phyloP scores from a whole-genome alignment of 2,797 vertebrate genomes.

The Acanthurus lineatus region DNA sequence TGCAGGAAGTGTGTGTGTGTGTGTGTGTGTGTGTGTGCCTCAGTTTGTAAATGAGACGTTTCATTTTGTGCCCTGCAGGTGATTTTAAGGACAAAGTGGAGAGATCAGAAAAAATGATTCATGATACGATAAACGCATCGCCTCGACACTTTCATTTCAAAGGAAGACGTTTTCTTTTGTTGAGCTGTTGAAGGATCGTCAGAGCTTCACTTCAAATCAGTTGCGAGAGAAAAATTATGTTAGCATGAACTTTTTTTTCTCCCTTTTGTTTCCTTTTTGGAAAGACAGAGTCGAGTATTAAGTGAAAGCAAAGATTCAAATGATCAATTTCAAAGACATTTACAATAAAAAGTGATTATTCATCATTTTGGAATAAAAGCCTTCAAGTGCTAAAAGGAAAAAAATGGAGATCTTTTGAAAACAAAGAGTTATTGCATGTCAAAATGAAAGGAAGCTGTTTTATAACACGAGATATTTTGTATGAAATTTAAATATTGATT shows the following conservation, averaged over 20 bases:
- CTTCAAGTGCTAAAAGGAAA: constrained; percentile 5
- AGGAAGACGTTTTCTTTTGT: no score
- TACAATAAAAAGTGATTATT: background rate
- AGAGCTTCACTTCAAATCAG: no score
- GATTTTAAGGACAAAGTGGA: background rate
- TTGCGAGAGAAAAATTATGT: no score
- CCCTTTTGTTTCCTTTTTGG: background rate
- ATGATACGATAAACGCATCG: background rate
- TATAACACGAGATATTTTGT: constrained; percentile 58
- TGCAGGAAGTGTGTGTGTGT: background rate
- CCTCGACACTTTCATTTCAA: background rate
- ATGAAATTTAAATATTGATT: constrained; percentile 35
- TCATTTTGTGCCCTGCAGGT: background rate
- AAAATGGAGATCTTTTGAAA: constrained; percentile 11
- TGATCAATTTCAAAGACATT: background rate
- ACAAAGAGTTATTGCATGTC: background rate
- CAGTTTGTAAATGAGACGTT: background rate
- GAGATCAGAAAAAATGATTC: background rate
- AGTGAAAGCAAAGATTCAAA: background rate
- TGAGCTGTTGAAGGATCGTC: no score
- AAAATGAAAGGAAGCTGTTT: constrained; percentile 23
- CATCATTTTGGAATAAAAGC: constrained; percentile 26
- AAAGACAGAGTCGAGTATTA: background rate
- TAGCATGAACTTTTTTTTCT: background rate
- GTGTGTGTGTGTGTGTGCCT: no score